Base-by-base conservation (phyloP, 2,888 invertebrate genomes). In the Diaprepes abbreviatus region DNA sequence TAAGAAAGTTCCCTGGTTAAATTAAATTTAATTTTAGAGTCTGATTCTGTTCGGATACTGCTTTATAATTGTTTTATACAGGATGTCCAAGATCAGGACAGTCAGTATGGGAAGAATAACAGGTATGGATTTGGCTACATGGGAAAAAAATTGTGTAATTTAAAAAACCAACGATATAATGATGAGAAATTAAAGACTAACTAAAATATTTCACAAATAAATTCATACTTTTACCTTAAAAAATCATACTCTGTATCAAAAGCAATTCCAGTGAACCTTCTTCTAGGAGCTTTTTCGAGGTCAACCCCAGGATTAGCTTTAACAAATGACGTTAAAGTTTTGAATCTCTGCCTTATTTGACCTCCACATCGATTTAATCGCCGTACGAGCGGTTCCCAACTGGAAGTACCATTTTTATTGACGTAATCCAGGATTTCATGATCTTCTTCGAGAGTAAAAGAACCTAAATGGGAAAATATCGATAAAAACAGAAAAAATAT, bases 361-460 rank as follows among this genome's bases (percentile, higher is more conserved):
- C 85, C 85, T 43, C 91, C 86, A 76, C 88, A 89, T 3, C 87
- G 85, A 5, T 86, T 84, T 66, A 92, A 85, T 71, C 83, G 78
- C 52, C 84, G 81, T 1, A 88, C 84, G 62, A 91, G 86, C 60
- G 79, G 81, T 0, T 86, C 76, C 89, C 89, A 90, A 9, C 21
- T 58, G 1, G 84, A 78, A 0, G 80, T 86, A 0, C 87, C 88
- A 78, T 85, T 81, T 78, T 77, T 79, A 71, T 86, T 76, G 0
- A 90, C 86, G 21, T 88, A 82, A 36, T 87, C 82, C 68, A 91
- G 75, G 24, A 93, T 83, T 68, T 85, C 85, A 48, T 81, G 81
- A 74, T 93, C 92, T 73, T 92, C 91, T 16, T 87, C 85, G 1
- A 86, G 73, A 0, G 89, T 87, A 90, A 92, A 93, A 21, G 60